Evolutionary conservation across 2,113 vertebrate genomes (phyloP), one percentile per base, ranked within the genome.

Genomic region (Deroptyus accipitrinus): DNA sequence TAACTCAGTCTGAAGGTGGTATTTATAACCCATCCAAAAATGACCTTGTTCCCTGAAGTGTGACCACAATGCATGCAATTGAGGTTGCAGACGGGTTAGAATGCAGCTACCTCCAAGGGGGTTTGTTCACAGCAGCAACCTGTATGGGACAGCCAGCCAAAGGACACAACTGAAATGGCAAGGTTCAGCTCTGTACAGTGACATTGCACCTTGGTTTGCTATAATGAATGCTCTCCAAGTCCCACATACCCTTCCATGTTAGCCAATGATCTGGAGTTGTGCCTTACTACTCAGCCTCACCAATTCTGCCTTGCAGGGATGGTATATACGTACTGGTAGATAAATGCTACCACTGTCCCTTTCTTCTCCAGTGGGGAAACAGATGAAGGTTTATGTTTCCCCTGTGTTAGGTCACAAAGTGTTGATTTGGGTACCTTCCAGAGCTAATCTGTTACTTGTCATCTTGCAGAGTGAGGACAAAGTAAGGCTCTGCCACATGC

Each of bases 401-500:
- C 37, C 44, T 33, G 19, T 33, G 22, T 61, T 49, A 76, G 30
- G 68, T 82, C 76, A 49, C 73, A 69, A 57, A 78, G 52, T 57
- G 88, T 83, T 95, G 72, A 79, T 89, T 48, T 94, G 74, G 55
- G 86, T 51, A 48, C 35, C 87, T 94, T 80, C 63, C 83, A 90
- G 89, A 41, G 57, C 59, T 33, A 79, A 90, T 95, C 90, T 92
- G 54, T 91, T 85, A 72, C 90, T 64, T 91, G 95, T 87, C 88
- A 61, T 88, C 72, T 82, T 52, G 49, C 44, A 17, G 86, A 90
- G 82, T 52, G 62, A 91, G 74, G 81, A 52, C 78, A 35, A 16
- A 44, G 84, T 63, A 86, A 91, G 55, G 52, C 82, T 91, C 88
- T 97, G 94, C 96, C 97, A 95, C 67, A 85, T 76, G 83, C 86